Evolutionary conservation across 2,888 invertebrate species (phyloP), one percentile per base, ranked within the genome.

Genomic region (Helicoverpa assulta): DNA sequence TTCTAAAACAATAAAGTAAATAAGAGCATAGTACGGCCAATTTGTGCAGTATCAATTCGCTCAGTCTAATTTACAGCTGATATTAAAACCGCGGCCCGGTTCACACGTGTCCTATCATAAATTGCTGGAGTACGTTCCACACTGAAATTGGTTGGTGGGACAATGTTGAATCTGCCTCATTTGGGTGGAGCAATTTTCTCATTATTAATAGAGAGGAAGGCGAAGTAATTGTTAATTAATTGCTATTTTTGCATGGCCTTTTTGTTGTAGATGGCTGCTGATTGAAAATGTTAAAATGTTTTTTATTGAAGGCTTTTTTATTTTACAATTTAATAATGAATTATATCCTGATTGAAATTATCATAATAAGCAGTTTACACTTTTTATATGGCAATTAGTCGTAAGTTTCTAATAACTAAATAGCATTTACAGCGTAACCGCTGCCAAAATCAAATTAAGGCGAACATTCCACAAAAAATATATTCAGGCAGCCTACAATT

Each of bases 31-130:
- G 72, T 57, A 74, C 65, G 65, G 79, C 85, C 85, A 86, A 87
- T 87, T 86, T 86, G 85, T 84, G 82, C 84, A 82, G 80, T 80
- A 80, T 84, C 70, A 82, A 76, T 82, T 81, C 83, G 84, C 85
- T 81, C 84, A 82, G 80, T 85, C 89, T 92, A 91, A 92, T 92
- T 92, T 90, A 92, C 88, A 89, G 86, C 90, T 84, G 90, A 92
- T 91, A 92, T 92, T 92, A 92, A 92, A 92, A 91, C 91, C 91
- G 85, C 91, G 86, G 85, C 61, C 81, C 82, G 86, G 81, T 89
- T 88, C 89, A 90, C 90, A 89, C 88, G 89, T 91, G 89, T 85
- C 82, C 84, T 80, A 78, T 83, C 88, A 88, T 89, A 89, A 89
- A 89, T 88, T 88, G 75, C 73, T 72, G 71, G 66, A 67, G 68